Conservation (phyloP, 1,140 invertebrate genomes). For the Drosophila lacertosa region DNA sequence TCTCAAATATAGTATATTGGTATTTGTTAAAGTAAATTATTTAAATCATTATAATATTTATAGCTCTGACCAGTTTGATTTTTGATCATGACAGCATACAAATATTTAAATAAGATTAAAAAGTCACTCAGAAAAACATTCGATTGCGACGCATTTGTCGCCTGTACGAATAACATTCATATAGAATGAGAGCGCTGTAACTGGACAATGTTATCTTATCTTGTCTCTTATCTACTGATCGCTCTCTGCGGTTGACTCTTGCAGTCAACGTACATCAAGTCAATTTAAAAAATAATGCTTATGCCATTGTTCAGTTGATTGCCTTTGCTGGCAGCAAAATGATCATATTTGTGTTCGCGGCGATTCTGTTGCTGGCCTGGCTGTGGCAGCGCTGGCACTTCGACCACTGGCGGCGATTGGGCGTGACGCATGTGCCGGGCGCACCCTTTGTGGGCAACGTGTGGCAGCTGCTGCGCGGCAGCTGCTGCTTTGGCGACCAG, state of each 20-base stretch:
- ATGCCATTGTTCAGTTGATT: not conserved
- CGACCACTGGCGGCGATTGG: constrained; percentile 44
- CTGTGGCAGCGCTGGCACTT: constrained; percentile 61
- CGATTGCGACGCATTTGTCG: not conserved
- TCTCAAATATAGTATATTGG: too few species aligned
- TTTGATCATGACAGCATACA: too few species aligned
- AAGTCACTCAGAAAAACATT: not conserved
- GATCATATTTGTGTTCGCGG: constrained; percentile 1
- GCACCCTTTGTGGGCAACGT: constrained; percentile 71
- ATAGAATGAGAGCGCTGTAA: not conserved
- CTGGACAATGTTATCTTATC: not conserved
- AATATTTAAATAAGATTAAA: too few species aligned
- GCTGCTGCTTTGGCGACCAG: constrained; percentile 66
- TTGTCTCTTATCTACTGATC: not conserved
- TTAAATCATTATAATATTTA: too few species aligned
- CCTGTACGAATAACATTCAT: too few species aligned
- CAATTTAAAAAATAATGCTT: not conserved
- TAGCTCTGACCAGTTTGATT: too few species aligned
- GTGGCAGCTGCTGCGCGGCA: constrained; percentile 53
- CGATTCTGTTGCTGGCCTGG: constrained; percentile 32
- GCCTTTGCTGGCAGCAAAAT: constrained; percentile 8
- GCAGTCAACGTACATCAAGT: not conserved
- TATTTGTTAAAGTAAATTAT: too few species aligned
- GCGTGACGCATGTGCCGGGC: constrained; percentile 41
- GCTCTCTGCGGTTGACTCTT: not conserved